A percentile compares a stretch with the other conserved stretches of the same genome.
Conservation (phyloP, 2,797 vertebrate genomes). For the Xenentodon cancila region DNA sequence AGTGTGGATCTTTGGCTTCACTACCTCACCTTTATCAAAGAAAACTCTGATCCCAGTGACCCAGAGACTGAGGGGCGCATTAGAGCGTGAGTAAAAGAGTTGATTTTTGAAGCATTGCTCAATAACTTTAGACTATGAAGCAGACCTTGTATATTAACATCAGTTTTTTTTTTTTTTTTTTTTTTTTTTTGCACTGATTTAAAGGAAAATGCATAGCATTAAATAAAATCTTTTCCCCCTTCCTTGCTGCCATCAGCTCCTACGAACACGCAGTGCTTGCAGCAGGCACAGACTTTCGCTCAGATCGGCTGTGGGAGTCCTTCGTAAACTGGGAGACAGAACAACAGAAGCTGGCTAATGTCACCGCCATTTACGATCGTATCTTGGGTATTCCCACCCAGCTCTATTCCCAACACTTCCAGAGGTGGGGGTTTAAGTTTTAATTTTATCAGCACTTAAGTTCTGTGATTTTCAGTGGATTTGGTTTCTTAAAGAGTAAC, state of each 20-base stretch:
- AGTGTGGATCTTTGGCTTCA: slow-evolving; percentile 99
- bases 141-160: no score
- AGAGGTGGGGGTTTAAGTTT: slow-evolving; percentile 83
- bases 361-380: slow-evolving; percentile 94
- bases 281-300: slow-evolving; percentile 97
- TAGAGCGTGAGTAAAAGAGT: slow-evolving; percentile 87
- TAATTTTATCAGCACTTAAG: background rate
- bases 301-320: slow-evolving; percentile 97
- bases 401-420: slow-evolving; percentile 95
- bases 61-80: slow-evolving; percentile 90
- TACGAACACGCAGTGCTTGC: slow-evolving; percentile 95
- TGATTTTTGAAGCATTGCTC: background rate
- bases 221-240: no score
- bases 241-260: slow-evolving; percentile 75
- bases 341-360: slow-evolving; percentile 89
- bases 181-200: no score
- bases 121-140: background rate
- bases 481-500: background rate
- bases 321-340: slow-evolving; percentile 96
- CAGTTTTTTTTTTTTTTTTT: no score
- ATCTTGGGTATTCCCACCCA: slow-evolving; percentile 96
- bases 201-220: no score
- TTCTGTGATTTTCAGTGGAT: no score
- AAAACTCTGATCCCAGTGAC: slow-evolving; percentile 90
- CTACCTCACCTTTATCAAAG: slow-evolving; percentile 95